These are phyloP conservation scores for Cacatua alba DNA, from an alignment of 2,113 vertebrate species.

Conservation along the genomic window DNA sequence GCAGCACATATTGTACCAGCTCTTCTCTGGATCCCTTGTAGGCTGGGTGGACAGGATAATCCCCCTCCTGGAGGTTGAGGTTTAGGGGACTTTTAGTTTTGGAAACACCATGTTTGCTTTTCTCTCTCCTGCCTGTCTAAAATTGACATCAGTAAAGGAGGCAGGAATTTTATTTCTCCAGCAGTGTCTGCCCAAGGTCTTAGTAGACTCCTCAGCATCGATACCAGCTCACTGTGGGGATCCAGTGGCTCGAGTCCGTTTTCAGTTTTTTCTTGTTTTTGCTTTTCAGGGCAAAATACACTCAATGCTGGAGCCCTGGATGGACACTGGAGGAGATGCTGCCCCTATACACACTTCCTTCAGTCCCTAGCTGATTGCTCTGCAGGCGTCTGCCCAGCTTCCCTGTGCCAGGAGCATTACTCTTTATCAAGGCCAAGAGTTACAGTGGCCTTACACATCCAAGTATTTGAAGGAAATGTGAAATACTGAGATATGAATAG, in stretches of 20 bases:
- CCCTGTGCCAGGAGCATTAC: background rate
- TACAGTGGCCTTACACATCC: background rate
- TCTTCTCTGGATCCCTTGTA: background rate
- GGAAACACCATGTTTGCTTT: background rate
- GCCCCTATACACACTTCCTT: accelerated
- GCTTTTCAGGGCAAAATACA: background rate
- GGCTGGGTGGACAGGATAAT: background rate
- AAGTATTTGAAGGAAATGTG: background rate
- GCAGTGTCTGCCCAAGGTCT: background rate
- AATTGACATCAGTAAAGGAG: background rate
- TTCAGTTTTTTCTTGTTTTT: background rate
- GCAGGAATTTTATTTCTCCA: background rate
- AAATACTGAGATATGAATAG: background rate
- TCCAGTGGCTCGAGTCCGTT: background rate
- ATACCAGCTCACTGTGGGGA: background rate
- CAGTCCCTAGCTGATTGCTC: background rate
- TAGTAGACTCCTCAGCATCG: background rate
- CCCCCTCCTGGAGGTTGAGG: background rate
- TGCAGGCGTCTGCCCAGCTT: background rate
- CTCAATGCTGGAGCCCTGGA: background rate
- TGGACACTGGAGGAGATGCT: background rate
- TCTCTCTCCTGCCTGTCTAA: background rate
- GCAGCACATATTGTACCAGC: background rate
- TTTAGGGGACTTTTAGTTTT: background rate
- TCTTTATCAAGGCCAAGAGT: background rate